A percentile compares a stretch with the other conserved stretches of the same genome.
These are phyloP conservation scores for Anniella stebbinsi DNA, from an alignment of 2,797 vertebrate species.

Conservation along the genomic window DNA sequence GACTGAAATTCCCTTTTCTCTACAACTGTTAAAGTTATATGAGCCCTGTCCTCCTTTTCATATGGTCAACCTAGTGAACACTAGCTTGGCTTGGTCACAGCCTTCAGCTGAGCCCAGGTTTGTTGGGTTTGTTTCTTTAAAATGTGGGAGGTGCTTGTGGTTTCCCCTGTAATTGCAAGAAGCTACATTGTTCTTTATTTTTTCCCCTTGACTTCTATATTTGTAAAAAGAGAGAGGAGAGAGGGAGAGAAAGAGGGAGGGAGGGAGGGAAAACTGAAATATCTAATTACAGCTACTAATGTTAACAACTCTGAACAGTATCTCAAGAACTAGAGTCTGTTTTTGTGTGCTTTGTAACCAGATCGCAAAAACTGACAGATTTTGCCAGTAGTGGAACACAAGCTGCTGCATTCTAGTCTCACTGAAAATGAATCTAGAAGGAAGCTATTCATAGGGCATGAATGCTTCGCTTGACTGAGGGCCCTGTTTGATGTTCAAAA, in stretches of 20 bases:
- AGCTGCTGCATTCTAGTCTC: conserved; percentile 47
- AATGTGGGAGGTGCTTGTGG: conserved; percentile 22
- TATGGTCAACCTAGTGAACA: too few species aligned
- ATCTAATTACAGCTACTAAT: conserved; percentile 48
- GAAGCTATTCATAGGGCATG: conserved; percentile 65
- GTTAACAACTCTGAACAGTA: conserved; percentile 26
- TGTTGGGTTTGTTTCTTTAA: conserved; percentile 60
- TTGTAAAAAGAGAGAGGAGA: neutral
- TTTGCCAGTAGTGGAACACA: conserved; percentile 63
- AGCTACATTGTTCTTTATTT: conserved; percentile 2
- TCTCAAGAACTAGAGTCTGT: conserved; percentile 43
- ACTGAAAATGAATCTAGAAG: conserved; percentile 68
- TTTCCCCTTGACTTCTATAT: neutral
- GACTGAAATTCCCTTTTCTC: too few species aligned
- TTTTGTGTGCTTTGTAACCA: conserved; percentile 48
- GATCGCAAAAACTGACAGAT: conserved; percentile 61
- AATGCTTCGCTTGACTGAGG: conserved; percentile 64
- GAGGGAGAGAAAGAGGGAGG: conserved; percentile 17
- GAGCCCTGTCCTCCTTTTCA: too few species aligned
- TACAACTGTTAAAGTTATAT: too few species aligned
- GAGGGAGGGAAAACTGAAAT: conserved; percentile 15
- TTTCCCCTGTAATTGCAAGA: conserved; percentile 46
- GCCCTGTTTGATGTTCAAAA: conserved; percentile 26
- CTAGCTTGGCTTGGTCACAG: neutral
- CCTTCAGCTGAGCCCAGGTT: neutral